Evolutionary conservation across 2,113 vertebrate species (phyloP).

Genomic region (Pleuronectes platessa): DNA sequence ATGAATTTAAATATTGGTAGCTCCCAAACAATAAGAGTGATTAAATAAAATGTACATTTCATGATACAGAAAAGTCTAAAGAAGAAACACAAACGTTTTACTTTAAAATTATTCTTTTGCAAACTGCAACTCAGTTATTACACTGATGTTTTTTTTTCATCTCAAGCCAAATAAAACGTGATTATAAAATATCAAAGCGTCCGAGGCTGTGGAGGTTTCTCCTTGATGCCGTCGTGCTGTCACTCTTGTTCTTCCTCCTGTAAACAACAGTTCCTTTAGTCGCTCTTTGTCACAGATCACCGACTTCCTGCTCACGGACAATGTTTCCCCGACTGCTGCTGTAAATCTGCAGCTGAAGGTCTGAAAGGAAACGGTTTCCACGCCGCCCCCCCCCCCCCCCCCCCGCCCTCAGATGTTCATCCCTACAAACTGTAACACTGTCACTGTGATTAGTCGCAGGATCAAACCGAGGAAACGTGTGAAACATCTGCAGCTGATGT

Average conservation of each 20-base stretch:
- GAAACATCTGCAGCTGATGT: background rate
- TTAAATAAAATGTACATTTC: too few relatives aligned
- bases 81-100: too few relatives aligned
- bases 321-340: constrained; percentile 38
- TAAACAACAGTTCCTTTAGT: background rate
- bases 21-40: too few relatives aligned
- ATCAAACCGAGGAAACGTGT: background rate
- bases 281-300: constrained; percentile 39
- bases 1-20: too few relatives aligned
- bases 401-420: constrained; percentile 38
- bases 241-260: constrained; percentile 18
- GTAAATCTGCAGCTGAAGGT: constrained; percentile 60
- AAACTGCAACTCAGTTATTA: too few relatives aligned
- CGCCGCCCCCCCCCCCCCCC: background rate
- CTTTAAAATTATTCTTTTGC: too few relatives aligned
- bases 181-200: constrained; percentile 4
- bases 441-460: background rate
- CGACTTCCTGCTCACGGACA: constrained; percentile 27
- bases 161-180: background rate
- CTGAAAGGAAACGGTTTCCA: constrained; percentile 49
- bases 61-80: too few relatives aligned
- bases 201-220: background rate
- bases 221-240: background rate
- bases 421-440: background rate
- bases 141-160: too few relatives aligned